Base-by-base conservation (phyloP, 1,140 invertebrate genomes). In the Spodoptera litura region DNA sequence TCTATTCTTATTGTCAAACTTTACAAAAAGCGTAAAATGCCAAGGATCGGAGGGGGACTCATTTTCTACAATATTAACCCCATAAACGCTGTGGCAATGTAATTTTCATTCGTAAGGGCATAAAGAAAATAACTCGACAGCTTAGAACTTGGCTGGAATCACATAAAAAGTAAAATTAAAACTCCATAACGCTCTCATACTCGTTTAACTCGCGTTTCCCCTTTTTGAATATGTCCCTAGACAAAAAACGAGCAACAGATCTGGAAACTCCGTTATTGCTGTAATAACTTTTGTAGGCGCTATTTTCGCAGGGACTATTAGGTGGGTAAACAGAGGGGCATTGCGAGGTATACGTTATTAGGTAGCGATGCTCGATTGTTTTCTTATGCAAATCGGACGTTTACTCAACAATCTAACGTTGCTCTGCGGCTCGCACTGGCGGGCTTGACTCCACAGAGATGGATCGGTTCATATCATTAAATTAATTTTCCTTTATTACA, bases 351-450 rank as follows among this genome's bases (percentile, higher is more conserved):
- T 73, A 76, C 51, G n/a, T 27, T 78, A 70, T 78, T 70, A 68
- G 56, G 20, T 25, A 58, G 44, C 66, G 56, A 61, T 78, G 38
- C 75, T 52, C 58, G 80, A 79, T 59, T 84, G 78, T 85, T 87
- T 85, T 85, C 79, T 81, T 83, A 85, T 86, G 83, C 73, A 78
- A 83, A 81, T 83, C 59, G 20, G 66, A 71, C 62, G 76, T 59
- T 73, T 78, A 78, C 78, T 75, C 61, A 74, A 75, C 71, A 64
- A 74, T 74, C 71, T 62, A 73, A 75, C 59, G 9, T 49, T 52
- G 53, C 53, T 70, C 27, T 70, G 35, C 76, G 53, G 35, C 15
- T 70, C 53, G 64, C 76, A 58, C 59, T 55, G 74, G 51, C 49
- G 15, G 74, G 55, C 73, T 51, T 49, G 53, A 49, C 35, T 59